Evolutionary conservation across 2,113 vertebrate species (phyloP).

Genomic region (Crotalus tigris): DNA sequence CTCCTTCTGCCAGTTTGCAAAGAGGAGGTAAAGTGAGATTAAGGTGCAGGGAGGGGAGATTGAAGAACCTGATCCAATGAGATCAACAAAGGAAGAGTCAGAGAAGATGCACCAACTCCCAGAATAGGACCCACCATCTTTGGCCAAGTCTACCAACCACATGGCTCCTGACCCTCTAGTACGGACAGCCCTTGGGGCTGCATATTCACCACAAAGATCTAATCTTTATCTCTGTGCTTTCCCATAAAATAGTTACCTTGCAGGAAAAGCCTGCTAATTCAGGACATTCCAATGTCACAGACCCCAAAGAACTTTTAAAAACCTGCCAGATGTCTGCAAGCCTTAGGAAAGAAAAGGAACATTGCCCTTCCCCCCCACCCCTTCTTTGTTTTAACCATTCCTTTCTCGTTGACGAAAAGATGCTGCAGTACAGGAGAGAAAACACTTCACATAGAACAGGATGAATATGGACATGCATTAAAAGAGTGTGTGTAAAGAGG

Average conservation of each 20-base stretch:
- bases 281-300: neutral
- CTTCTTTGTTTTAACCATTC: neutral
- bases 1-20: too few relatives aligned
- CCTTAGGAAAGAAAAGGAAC: neutral
- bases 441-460: neutral
- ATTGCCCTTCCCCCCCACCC: neutral
- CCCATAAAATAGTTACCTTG: slow-evolving; percentile 15
- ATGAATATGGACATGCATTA: neutral
- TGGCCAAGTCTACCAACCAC: neutral
- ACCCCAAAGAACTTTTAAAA: neutral
- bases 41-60: too few relatives aligned
- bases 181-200: neutral
- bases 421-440: neutral
- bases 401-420: neutral
- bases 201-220: neutral
- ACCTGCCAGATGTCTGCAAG: neutral
- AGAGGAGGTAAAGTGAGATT: neutral
- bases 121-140: neutral
- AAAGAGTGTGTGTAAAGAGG: neutral
- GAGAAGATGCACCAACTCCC: neutral
- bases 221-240: slow-evolving; percentile 24
- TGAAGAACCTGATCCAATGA: neutral
- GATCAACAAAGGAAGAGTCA: too few relatives aligned
- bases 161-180: neutral
- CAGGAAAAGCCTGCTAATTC: neutral